These are phyloP conservation scores for Watsonalla cultraria DNA, from an alignment of 2,888 invertebrate genomes.

Conservation along the genomic window DNA sequence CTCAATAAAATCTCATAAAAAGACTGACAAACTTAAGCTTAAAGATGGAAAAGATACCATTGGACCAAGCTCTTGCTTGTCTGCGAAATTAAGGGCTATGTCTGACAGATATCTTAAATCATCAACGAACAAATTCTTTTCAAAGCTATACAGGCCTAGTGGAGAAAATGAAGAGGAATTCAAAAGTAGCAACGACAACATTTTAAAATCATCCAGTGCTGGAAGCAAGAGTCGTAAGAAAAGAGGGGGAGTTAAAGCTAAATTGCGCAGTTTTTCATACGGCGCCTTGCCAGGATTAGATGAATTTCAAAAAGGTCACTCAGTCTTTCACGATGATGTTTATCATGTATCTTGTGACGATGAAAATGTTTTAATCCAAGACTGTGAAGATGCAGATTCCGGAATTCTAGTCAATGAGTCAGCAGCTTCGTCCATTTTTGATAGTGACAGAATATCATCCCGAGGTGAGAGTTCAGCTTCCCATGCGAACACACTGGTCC, in stretches of 20 bases:
- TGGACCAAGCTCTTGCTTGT: conserved; percentile 80
- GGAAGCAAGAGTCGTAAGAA: conserved; percentile 59
- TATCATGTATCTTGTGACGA: conserved; percentile 71
- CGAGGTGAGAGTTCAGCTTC: conserved; percentile 76
- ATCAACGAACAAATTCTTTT: conserved; percentile 83
- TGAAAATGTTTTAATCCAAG: conserved; percentile 77
- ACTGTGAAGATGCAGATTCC: conserved; percentile 85
- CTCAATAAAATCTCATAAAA: conserved; percentile 57
- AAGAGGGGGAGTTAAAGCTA: conserved; percentile 67
- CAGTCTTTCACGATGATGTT: conserved; percentile 81
- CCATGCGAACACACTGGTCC: conserved; percentile 53
- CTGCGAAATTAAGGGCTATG: conserved; percentile 84
- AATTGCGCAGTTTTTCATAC: conserved; percentile 85
- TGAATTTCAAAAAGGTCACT: conserved; percentile 81
- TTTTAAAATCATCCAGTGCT: conserved; percentile 47
- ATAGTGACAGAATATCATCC: conserved; percentile 74
- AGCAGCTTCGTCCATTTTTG: conserved; percentile 82
- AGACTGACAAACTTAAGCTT: conserved; percentile 71
- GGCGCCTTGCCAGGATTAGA: conserved; percentile 86
- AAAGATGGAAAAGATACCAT: conserved; percentile 70
- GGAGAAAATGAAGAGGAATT: conserved; percentile 51
- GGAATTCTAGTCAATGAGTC: conserved; percentile 87
- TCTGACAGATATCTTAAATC: conserved; percentile 85
- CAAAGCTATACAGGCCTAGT: conserved; percentile 80
- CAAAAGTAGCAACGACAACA: conserved; percentile 43